Conservation (phyloP, 2,888 invertebrate species). For the Agrochola lychnidis region DNA sequence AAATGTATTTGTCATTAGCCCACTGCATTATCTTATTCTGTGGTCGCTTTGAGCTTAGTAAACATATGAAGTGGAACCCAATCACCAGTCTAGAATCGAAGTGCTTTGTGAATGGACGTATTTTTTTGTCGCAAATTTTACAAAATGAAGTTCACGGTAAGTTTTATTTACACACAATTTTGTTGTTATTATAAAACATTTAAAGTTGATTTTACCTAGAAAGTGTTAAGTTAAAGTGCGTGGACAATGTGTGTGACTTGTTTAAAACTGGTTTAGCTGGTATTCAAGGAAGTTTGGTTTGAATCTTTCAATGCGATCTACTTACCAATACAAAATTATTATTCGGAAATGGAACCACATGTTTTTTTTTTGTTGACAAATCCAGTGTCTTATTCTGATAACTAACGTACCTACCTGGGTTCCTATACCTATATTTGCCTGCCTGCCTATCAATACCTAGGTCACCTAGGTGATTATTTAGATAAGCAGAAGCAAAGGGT, state of each 20-base stretch:
- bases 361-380: background rate
- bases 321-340: background rate
- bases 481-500: too few species aligned
- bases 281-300: slow-evolving; percentile 45
- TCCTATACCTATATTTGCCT: too few species aligned
- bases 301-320: slow-evolving; percentile 14
- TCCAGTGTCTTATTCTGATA: background rate
- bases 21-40: slow-evolving; percentile 37
- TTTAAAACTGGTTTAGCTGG: slow-evolving; percentile 38
- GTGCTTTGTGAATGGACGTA: slow-evolving; percentile 15
- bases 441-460: background rate
- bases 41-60: slow-evolving; percentile 28
- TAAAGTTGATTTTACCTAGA: background rate
- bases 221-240: background rate
- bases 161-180: slow-evolving; percentile 1
- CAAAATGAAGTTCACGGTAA: slow-evolving; percentile 46
- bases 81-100: slow-evolving; percentile 34
- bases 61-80: slow-evolving; percentile 21
- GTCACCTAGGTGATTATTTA: too few species aligned
- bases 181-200: background rate
- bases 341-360: background rate
- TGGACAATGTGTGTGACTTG: background rate
- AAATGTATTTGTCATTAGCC: slow-evolving; percentile 18
- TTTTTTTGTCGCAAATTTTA: background rate
- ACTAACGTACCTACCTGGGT: too few species aligned